Conservation (phyloP, 2,888 invertebrate genomes). For the Rugalucina vietnamica region DNA sequence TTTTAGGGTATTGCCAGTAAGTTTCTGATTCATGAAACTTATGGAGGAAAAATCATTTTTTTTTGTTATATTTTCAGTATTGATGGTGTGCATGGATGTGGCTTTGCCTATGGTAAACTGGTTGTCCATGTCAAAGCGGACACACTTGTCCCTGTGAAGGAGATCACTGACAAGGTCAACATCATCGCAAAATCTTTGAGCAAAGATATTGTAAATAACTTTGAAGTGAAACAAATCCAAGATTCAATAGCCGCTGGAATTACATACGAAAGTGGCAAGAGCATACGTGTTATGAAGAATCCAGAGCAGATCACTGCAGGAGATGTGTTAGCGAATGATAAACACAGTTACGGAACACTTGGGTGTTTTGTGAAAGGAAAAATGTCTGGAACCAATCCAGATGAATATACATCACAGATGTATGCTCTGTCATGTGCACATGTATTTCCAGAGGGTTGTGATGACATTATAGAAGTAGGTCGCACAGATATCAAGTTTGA, state of each 20-base stretch:
- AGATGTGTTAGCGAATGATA: neutral
- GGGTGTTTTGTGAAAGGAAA: neutral
- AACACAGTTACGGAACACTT: neutral
- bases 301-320: neutral
- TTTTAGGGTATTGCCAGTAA: too few relatives aligned
- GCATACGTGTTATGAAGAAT: neutral
- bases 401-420: neutral
- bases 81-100: neutral
- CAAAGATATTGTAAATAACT: neutral
- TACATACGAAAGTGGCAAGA: neutral
- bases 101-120: neutral
- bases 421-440: conserved; percentile 1
- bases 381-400: neutral
- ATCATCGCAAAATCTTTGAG: neutral
- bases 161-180: neutral
- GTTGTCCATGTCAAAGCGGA: neutral
- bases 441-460: neutral
- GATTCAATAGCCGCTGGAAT: neutral
- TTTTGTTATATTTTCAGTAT: neutral
- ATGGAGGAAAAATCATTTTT: neutral
- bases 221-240: neutral
- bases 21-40: too few relatives aligned
- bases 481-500: neutral
- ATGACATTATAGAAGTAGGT: neutral
- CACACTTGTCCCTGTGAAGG: neutral